Base-by-base conservation (phyloP, 2,888 invertebrate species). In the Rhagophthalmus giganteus region DNA sequence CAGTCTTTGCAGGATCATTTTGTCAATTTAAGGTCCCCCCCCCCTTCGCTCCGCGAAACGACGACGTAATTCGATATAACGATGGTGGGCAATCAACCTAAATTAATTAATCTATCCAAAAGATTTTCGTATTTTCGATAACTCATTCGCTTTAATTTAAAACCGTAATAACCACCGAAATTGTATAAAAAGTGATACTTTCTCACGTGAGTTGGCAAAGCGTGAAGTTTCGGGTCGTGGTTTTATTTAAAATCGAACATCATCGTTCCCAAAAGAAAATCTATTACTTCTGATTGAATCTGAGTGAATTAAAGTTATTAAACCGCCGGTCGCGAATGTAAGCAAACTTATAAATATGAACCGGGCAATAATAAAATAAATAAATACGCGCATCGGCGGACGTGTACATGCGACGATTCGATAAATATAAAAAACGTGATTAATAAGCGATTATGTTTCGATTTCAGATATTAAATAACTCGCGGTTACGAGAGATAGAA, bases 351-450 rank as follows among this genome's bases (percentile, higher is more conserved):
- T 60, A 62, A 63, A 63, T 59, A 60, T 53, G 47, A 54, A 42
- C 46, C 45, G 42, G 54, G 55, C 42, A 55, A 61, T 60, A 61
- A 61, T 59, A 62, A 64, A 62, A 60, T 61, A 58, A 63, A 63
- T 60, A 59, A 60, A 61, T 58, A 57, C 44, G 55, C 54, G 46
- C 40, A 50, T 42, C 39, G n/a, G 37, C 44, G 59, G 59, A 62
- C 58, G 53, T 47, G 58, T 61, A 62, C 63, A 64, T 58, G 61
- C 59, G 60, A 62, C 61, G 59, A 59, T 61, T 62, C 61, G 55
- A 61, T 60, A 60, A 62, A 41, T 41, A 46, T 32, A 62, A 61
- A 60, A 62, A 33, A 26, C 45, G 37, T 57, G 57, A 62, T 62
- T 61, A 62, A 62, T 62, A 59, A 58, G 57, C 57, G 61, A 60